These are phyloP conservation scores for Whitmania pigra DNA, from an alignment of 1,140 invertebrate genomes.

Conservation along the genomic window DNA sequence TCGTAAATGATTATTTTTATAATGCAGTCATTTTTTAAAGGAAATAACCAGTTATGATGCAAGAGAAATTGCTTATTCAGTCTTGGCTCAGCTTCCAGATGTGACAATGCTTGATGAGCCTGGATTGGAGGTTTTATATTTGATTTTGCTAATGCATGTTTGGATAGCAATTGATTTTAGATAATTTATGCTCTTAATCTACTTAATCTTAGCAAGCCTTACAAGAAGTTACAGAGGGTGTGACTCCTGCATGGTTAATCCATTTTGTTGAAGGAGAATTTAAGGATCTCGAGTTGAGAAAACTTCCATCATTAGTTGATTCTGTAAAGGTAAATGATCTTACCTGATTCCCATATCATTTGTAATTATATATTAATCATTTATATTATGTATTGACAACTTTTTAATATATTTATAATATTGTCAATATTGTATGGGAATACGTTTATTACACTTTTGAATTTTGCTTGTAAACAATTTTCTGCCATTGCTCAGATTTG, in stretches of 20 bases:
- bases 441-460: too few species aligned
- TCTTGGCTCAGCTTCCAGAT: conserved; percentile 38
- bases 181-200: background rate
- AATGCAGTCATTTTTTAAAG: conserved; percentile 25
- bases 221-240: conserved; percentile 28
- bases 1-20: background rate
- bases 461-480: too few species aligned
- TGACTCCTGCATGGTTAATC: conserved; percentile 49
- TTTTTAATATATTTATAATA: background rate
- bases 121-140: conserved; percentile 30
- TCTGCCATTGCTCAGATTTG: background rate
- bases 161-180: background rate
- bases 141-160: conserved; percentile 21
- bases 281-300: conserved; percentile 46
- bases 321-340: conserved; percentile 48
- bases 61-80: conserved; percentile 33
- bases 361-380: too few species aligned
- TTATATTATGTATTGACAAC: too few species aligned
- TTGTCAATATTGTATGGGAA: too few species aligned
- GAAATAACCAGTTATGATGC: conserved; percentile 36
- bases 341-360: too few species aligned
- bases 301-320: conserved; percentile 50
- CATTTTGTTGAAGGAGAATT: conserved; percentile 52
- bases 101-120: conserved; percentile 33
- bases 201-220: conserved; percentile 32